phyloP scores from a whole-genome alignment of 2,888 invertebrate genomes.

The Piscicola geometra region DNA sequence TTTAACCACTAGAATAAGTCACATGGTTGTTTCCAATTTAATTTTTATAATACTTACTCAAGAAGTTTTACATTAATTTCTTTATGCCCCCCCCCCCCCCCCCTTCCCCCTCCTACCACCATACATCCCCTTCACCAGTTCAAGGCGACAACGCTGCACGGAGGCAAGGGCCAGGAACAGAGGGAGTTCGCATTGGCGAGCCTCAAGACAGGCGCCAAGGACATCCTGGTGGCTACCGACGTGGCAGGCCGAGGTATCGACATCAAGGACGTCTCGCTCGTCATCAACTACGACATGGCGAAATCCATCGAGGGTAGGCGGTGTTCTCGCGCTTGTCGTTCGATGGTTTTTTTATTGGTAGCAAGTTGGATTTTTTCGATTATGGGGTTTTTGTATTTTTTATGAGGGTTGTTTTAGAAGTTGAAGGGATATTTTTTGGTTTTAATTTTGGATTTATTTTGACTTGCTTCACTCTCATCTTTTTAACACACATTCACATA shows the following conservation, averaged over 20 bases:
- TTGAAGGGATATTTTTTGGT: neutral
- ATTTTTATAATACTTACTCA: neutral
- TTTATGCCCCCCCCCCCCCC: neutral
- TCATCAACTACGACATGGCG: slow-evolving; percentile 99
- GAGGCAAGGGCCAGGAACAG: slow-evolving; percentile 99
- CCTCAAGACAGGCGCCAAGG: slow-evolving; percentile 89
- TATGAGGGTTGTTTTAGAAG: neutral
- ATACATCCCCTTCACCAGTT: slow-evolving; percentile 62
- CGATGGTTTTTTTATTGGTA: neutral
- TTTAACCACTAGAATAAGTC: no score
- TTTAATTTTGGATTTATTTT: neutral
- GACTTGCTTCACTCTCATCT: neutral
- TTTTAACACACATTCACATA: no score
- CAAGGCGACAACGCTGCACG: slow-evolving; percentile 93
- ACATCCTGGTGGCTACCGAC: slow-evolving; percentile 97
- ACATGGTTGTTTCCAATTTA: no score
- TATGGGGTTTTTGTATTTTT: neutral
- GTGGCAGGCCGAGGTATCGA: slow-evolving; percentile 99
- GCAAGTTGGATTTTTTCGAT: neutral
- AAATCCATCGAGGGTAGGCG: slow-evolving; percentile 94
- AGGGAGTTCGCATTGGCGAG: slow-evolving; percentile 95
- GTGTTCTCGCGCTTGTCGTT: neutral
- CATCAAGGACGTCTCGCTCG: slow-evolving; percentile 97
- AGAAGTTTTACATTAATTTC: neutral
- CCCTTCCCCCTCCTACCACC: no score